A percentile compares a stretch with the other conserved stretches of the same genome.
phyloP scores from a whole-genome alignment of 2,888 invertebrate species.

The Hypomecis atomaria region DNA sequence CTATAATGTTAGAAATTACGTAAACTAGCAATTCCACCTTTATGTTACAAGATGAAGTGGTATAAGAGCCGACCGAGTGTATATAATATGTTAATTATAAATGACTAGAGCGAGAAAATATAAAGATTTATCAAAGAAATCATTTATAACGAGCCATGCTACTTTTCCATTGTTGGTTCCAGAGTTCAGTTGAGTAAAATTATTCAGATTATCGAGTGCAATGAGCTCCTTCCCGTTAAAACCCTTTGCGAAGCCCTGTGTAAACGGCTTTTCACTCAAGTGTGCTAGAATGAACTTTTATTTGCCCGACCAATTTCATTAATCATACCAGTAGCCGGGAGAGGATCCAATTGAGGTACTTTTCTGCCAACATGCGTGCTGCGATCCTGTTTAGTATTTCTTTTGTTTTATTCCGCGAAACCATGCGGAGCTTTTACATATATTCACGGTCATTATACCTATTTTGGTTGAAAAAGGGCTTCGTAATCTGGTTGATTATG shows the following conservation, averaged over 20 bases:
- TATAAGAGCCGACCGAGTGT: no score
- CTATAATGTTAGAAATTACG: no score
- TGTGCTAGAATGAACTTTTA: constrained; percentile 15
- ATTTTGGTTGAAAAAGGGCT: constrained; percentile 49
- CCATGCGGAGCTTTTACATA: constrained; percentile 44
- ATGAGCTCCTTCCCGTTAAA: no score
- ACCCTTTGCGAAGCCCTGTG: background rate
- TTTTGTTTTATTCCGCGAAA: constrained; percentile 47
- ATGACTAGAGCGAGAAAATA: no score
- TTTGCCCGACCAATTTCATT: constrained; percentile 37
- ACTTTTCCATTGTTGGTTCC: no score
- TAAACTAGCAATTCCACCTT: no score
- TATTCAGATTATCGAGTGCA: no score
- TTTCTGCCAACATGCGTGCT: constrained; percentile 41
- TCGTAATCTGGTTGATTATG: constrained; percentile 49
- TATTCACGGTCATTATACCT: constrained; percentile 47
- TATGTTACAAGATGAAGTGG: no score
- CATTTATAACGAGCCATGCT: no score
- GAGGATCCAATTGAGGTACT: constrained; percentile 37
- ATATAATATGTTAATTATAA: no score
- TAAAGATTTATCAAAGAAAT: no score
- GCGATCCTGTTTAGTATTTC: constrained; percentile 43
- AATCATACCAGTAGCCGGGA: constrained; percentile 33
- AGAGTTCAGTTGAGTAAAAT: no score
- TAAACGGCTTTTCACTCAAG: background rate